A percentile compares a stretch with the other conserved stretches of the same genome.
Evolutionary conservation across 2,888 invertebrate species (phyloP).

Genomic region (Spodoptera littoralis): DNA sequence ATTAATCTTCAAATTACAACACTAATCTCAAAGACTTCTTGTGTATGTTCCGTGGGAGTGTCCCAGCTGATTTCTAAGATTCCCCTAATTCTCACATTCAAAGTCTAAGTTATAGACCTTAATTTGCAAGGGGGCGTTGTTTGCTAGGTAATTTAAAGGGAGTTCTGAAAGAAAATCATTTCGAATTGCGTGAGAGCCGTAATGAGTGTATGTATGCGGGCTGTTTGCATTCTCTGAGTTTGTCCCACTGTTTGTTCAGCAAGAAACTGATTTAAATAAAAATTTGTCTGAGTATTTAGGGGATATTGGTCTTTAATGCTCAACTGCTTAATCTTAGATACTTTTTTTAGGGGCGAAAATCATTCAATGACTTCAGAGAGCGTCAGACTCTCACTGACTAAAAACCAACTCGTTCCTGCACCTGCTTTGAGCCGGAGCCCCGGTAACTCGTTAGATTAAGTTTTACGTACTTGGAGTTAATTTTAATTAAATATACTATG

Average conservation of each 20-base stretch:
- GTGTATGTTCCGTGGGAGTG: constrained; percentile 27
- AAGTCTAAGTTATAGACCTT: constrained; percentile 42
- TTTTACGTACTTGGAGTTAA: too few species aligned
- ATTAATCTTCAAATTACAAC: constrained; percentile 6
- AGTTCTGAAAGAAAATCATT: constrained; percentile 55
- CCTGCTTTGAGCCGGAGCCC: too few species aligned
- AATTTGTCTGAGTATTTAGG: constrained; percentile 33
- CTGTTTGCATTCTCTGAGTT: constrained; percentile 49
- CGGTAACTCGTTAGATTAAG: too few species aligned
- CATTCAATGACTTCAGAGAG: too few species aligned
- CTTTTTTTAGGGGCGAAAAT: too few species aligned
- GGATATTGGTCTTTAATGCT: too few species aligned
- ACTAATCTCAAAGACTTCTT: constrained; percentile 10
- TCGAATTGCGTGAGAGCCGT: constrained; percentile 44
- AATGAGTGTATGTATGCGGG: constrained; percentile 59
- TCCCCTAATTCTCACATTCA: constrained; percentile 29
- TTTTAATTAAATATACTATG: too few species aligned
- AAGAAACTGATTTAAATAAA: constrained; percentile 53
- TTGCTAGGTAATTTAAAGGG: constrained; percentile 44
- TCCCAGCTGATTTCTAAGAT: constrained; percentile 29
- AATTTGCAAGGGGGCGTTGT: constrained; percentile 45
- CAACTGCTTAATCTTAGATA: too few species aligned
- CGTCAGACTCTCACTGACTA: too few species aligned
- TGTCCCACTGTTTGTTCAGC: constrained; percentile 40
- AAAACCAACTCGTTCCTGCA: too few species aligned